Base-by-base conservation (phyloP, 2,797 vertebrate species). In the Nyctalus aviator region DNA sequence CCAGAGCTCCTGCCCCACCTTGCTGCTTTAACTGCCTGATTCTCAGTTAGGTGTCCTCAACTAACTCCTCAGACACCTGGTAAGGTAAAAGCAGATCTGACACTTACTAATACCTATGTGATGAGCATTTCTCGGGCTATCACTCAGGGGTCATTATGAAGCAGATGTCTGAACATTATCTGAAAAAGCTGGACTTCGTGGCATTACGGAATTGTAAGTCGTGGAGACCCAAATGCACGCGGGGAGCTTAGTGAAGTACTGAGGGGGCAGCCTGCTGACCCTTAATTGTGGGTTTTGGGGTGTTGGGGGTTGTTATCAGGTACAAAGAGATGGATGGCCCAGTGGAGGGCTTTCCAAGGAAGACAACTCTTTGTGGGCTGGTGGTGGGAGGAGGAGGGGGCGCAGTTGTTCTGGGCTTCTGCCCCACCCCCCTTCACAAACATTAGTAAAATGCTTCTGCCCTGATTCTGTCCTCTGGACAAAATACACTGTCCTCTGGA, bases 101-200 rank as follows among this genome's bases (percentile, higher is more conserved):
- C 1, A 1, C 44, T 6, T 59, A n/a, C 27, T 17, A 0, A 10
- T 0, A 5, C 8, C 18, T 0, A 4, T 1, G 10, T 12, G 41
- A 14, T 2, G 66, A 27, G 27, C 12, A 2, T 41, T 13, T 76
- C 68, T 6, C 12, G 13, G 59, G 17, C 72, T 66, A 0, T 41
- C 4, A 0, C 72, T 76, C 8, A 97, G 97, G 96, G 18, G 76
- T 95, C 3, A 92, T 96, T 1, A 76, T 96, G 95, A 92, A 90
- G 92, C 93, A 96, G 81, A 77, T 97, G 81, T 88, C 95, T 17
- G 53, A 35, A 0, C 84, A 75, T 17, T 92, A 94, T 1, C 86
- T 96, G 86, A 93, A 59, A 44, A 91, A 94, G 84, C 85, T 97
- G 81, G 94, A 96, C 92, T 86, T 91, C 0, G 50, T 13, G 0